Evolutionary conservation across 2,888 invertebrate genomes (phyloP).

Genomic region (Shargacucullia verbasci): DNA sequence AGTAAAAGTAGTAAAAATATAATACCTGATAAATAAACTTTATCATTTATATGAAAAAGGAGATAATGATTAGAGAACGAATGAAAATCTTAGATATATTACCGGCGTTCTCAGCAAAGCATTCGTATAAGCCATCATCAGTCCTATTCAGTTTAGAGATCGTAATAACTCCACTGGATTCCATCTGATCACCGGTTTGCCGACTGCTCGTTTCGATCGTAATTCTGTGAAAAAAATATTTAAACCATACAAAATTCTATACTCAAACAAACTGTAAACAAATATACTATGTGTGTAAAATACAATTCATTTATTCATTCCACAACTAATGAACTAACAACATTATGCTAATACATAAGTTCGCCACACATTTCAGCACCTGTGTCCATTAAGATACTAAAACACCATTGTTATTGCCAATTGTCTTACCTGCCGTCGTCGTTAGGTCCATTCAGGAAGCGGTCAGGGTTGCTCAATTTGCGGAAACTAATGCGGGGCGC

Average conservation of each 20-base stretch:
- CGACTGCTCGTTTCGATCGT: conserved; percentile 88
- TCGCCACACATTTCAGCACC: conserved; percentile 20
- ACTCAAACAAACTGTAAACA: conserved; percentile 36
- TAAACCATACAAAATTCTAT: conserved; percentile 8
- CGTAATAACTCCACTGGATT: conserved; percentile 90
- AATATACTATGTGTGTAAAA: too few species aligned
- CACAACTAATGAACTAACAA: conserved; percentile 16
- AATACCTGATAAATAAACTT: background rate
- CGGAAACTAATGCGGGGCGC: conserved; percentile 94
- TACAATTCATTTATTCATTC: too few species aligned
- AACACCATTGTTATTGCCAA: conserved; percentile 50
- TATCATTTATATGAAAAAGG: too few species aligned
- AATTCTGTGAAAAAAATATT: conserved; percentile 82
- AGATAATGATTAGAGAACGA: too few species aligned
- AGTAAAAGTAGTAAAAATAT: conserved; percentile 10
- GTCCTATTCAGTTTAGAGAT: conserved; percentile 91
- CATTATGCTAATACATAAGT: conserved; percentile 12
- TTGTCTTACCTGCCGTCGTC: conserved; percentile 88
- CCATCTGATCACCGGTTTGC: conserved; percentile 84
- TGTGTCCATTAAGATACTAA: conserved; percentile 53
- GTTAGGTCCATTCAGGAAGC: conserved; percentile 90
- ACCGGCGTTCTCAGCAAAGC: conserved; percentile 94
- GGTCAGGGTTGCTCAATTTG: conserved; percentile 91
- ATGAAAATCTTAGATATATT: conserved; percentile 20
- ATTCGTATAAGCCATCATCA: conserved; percentile 97